phyloP scores from a whole-genome alignment of 1,140 invertebrate genomes.

The Aphelenchoides fujianensis region DNA sequence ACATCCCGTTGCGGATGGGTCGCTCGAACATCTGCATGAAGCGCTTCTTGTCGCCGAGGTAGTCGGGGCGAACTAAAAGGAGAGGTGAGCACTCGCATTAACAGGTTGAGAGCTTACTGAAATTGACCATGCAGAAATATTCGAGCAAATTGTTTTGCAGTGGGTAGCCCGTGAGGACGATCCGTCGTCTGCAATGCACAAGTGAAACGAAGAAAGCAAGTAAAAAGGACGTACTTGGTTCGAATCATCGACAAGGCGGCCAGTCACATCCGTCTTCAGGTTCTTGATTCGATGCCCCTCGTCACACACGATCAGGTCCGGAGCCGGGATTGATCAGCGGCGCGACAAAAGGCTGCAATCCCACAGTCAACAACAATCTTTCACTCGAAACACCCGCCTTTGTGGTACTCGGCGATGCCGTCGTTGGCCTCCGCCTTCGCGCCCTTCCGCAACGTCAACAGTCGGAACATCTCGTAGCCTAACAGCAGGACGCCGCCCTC shows the following conservation, averaged over 20 bases:
- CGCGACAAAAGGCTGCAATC: conserved; percentile 74
- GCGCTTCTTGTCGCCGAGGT: conserved; percentile 81
- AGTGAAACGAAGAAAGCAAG: too few species aligned
- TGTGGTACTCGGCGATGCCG: too few species aligned
- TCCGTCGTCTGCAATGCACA: conserved; percentile 73
- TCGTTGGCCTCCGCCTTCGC: not conserved
- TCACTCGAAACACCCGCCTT: too few species aligned
- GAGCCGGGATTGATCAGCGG: conserved; percentile 83
- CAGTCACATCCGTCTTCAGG: conserved; percentile 84
- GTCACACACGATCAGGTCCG: conserved; percentile 89
- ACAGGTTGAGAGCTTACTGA: too few species aligned
- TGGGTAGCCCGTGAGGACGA: conserved; percentile 90
- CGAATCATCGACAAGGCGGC: conserved; percentile 84
- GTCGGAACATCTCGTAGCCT: conserved; percentile 89
- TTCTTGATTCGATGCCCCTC: conserved; percentile 96
- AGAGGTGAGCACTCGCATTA: too few species aligned
- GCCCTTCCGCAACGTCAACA: not conserved
- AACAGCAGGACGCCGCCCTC: conserved; percentile 87
- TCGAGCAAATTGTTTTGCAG: conserved; percentile 92
- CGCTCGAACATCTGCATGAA: conserved; percentile 93
- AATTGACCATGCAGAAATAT: conserved; percentile 72
- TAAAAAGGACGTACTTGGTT: conserved; percentile 65
- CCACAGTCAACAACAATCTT: too few species aligned
- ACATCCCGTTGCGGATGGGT: conserved; percentile 87
- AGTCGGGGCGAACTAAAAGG: conserved; percentile 86